These are phyloP conservation scores for Mus caroli DNA, from an alignment of 2,797 vertebrate species.

Conservation along the genomic window DNA sequence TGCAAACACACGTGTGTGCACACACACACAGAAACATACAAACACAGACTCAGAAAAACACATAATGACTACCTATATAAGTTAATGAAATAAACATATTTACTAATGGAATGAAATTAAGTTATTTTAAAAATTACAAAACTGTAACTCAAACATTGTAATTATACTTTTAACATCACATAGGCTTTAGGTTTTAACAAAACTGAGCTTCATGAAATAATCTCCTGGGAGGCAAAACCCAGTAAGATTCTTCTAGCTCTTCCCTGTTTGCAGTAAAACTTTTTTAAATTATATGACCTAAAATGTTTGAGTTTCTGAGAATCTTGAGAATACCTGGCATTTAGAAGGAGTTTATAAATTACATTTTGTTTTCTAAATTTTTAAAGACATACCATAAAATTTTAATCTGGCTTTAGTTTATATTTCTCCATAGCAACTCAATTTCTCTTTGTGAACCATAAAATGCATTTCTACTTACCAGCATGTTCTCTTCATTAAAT, in stretches of 20 bases:
- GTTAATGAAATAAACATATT: neutral
- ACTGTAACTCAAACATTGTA: neutral
- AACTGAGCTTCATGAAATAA: neutral
- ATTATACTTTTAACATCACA: neutral
- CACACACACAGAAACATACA: neutral
- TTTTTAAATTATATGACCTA: neutral
- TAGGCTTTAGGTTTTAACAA: neutral
- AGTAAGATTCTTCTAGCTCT: neutral
- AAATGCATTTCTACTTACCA: slow-evolving; percentile 65
- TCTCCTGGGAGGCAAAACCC: neutral
- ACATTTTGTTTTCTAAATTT: neutral
- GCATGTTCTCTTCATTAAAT: slow-evolving; percentile 72
- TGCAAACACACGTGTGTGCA: neutral
- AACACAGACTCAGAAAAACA: neutral
- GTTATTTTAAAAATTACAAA: neutral
- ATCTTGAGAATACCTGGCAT: neutral
- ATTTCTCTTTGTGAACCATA: slow-evolving; percentile 56
- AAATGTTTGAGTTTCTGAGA: slow-evolving; percentile 56
- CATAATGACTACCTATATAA: neutral
- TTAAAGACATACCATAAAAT: slow-evolving; percentile 43
- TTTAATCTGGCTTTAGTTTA: neutral
- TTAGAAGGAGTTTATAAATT: neutral
- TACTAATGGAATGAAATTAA: neutral
- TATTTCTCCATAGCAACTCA: slow-evolving; percentile 69
- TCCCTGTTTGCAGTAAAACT: neutral